Percentiles rank a stretch among this genome's conserved stretches.
phyloP scores from a whole-genome alignment of 1,140 invertebrate genomes.

The Ptiloglossa arizonensis region DNA sequence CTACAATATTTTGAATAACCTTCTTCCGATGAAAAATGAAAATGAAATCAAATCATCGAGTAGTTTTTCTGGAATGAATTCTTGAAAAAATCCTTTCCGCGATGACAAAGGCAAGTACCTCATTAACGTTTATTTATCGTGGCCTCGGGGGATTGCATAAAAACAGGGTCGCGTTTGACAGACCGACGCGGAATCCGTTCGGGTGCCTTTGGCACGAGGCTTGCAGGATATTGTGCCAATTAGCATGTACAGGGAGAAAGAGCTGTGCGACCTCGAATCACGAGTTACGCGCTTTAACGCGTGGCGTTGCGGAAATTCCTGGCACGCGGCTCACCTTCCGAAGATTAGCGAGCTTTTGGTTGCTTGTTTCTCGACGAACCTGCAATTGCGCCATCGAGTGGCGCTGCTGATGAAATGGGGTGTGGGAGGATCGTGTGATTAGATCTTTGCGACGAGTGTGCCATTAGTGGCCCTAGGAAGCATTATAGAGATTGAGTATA shows the following conservation, averaged over 20 bases:
- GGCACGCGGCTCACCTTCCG: slow-evolving; percentile 33
- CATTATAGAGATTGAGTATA: no score
- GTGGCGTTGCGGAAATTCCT: slow-evolving; percentile 32
- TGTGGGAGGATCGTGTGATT: background rate
- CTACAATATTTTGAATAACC: no score
- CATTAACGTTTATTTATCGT: slow-evolving; percentile 4
- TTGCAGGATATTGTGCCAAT: slow-evolving; percentile 53
- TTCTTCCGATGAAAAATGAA: no score
- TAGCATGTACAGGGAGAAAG: slow-evolving; percentile 33
- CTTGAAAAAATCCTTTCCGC: no score
- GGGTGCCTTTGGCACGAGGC: slow-evolving; percentile 35
- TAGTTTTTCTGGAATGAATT: no score
- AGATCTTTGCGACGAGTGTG: background rate
- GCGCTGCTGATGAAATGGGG: background rate
- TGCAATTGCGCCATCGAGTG: background rate
- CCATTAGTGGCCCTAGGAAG: no score
- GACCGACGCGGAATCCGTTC: background rate
- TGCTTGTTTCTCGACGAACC: slow-evolving; percentile 9
- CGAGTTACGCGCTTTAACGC: slow-evolving; percentile 50
- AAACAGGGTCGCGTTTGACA: background rate
- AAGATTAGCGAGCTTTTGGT: slow-evolving; percentile 31
- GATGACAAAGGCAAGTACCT: background rate
- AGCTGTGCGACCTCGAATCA: slow-evolving; percentile 34
- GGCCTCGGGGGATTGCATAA: background rate
- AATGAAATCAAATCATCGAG: no score